These are phyloP conservation scores for Drosophila hydei DNA, from an alignment of 1,140 invertebrate genomes.

Conservation along the genomic window DNA sequence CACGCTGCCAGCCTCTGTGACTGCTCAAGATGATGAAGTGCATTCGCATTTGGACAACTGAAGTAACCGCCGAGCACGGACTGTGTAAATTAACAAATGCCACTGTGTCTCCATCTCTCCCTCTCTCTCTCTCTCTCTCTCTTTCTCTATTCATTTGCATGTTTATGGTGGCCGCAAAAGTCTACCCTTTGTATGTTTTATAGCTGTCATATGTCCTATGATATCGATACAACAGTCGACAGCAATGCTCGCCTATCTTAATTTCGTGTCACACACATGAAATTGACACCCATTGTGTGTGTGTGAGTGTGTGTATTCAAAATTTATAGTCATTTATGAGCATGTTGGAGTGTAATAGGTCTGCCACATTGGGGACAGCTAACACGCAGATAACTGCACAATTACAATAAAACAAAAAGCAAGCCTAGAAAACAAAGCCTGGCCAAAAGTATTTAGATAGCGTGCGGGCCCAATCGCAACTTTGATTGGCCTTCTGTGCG, in stretches of 20 bases:
- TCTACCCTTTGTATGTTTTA: conserved; percentile 54
- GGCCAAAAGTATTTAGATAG: conserved; percentile 33
- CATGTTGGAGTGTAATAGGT: conserved; percentile 29
- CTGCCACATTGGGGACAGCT: conserved; percentile 58
- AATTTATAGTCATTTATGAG: conserved; percentile 53
- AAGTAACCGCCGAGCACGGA: background rate
- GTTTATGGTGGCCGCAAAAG: background rate
- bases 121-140: background rate
- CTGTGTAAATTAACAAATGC: too few relatives aligned
- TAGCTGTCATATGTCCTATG: conserved; percentile 53
- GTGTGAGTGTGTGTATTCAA: conserved; percentile 20
- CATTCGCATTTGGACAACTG: conserved; percentile 23
- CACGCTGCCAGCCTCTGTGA: conserved; percentile 76
- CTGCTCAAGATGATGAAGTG: conserved; percentile 74
- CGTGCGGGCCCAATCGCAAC: conserved; percentile 30
- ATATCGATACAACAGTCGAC: conserved; percentile 59
- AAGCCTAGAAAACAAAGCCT: conserved; percentile 14
- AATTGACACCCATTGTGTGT: conserved; percentile 65
- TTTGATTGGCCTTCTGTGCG: conserved; percentile 39
- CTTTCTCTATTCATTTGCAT: background rate
- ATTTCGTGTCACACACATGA: conserved; percentile 73
- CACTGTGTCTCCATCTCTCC: background rate
- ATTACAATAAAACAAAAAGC: conserved; percentile 53
- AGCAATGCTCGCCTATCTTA: conserved; percentile 72
- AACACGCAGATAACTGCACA: conserved; percentile 62